A percentile compares a stretch with the other conserved stretches of the same genome.
phyloP scores from a whole-genome alignment of 1,140 invertebrate genomes.

The Trichogramma pretiosum region DNA sequence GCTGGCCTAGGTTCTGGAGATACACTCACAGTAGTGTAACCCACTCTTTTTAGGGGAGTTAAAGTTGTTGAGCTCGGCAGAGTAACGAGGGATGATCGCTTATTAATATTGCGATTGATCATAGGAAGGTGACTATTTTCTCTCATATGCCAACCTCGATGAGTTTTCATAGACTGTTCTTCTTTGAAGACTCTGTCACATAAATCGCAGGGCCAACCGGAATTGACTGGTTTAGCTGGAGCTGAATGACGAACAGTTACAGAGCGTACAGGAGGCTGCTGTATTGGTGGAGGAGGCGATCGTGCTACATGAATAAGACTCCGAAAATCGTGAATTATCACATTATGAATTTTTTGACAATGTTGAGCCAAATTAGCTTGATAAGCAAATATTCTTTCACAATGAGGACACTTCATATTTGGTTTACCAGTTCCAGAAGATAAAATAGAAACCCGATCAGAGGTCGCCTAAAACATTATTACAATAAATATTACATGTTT shows the following conservation, averaged over 20 bases:
- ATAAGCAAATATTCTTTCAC: slow-evolving; percentile 34
- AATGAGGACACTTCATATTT: slow-evolving; percentile 27
- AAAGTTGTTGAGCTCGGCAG: no score
- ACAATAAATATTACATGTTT: no score
- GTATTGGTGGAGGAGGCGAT: background rate
- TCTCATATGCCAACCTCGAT: slow-evolving; percentile 52
- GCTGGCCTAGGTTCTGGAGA: slow-evolving; percentile 23
- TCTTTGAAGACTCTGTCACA: slow-evolving; percentile 51
- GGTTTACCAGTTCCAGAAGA: slow-evolving; percentile 12
- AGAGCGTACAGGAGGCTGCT: background rate
- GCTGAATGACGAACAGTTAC: background rate
- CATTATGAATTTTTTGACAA: slow-evolving; percentile 28
- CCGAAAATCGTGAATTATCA: background rate
- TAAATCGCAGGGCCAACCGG: slow-evolving; percentile 42
- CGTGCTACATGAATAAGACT: background rate
- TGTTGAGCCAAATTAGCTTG: slow-evolving; percentile 31
- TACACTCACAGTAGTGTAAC: background rate
- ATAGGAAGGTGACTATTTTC: slow-evolving; percentile 35
- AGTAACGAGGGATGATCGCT: slow-evolving; percentile 12
- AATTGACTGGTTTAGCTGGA: background rate
- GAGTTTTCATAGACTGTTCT: slow-evolving; percentile 46
- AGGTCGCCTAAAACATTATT: no score
- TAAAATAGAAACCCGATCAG: no score
- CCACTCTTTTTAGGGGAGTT: no score
- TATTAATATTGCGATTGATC: slow-evolving; percentile 12